Evolutionary conservation across 2,113 vertebrate species (phyloP).

Genomic region (Tupaia chinensis): DNA sequence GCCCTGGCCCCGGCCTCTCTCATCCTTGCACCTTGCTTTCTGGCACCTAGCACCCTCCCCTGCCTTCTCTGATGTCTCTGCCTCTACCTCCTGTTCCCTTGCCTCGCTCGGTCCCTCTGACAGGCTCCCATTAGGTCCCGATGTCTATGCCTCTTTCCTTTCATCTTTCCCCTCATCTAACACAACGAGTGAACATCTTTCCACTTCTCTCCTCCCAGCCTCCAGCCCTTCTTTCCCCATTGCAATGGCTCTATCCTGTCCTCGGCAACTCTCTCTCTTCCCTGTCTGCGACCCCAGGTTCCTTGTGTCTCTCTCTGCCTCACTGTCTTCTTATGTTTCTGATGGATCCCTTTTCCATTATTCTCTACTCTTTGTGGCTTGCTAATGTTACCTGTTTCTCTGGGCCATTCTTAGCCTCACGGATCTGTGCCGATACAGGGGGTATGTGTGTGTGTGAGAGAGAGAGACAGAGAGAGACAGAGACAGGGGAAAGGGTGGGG

Average conservation of each 20-base stretch:
- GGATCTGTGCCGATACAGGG: neutral
- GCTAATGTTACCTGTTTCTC: slow-evolving; percentile 27
- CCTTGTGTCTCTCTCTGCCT: neutral
- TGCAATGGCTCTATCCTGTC: neutral
- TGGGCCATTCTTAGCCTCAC: neutral
- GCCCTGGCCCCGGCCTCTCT: too few relatives aligned
- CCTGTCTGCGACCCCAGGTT: neutral
- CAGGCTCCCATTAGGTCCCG: neutral
- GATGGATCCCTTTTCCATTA: neutral
- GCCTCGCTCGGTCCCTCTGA: neutral
- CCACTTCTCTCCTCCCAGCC: too few relatives aligned
- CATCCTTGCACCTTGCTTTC: neutral
- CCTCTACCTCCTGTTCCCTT: neutral
- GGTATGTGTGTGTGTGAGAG: neutral
- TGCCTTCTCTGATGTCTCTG: neutral
- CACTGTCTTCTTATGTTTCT: neutral
- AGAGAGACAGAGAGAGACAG: neutral
- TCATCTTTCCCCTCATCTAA: neutral
- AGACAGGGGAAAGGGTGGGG: too few relatives aligned
- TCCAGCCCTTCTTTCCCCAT: neutral
- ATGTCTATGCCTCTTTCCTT: neutral
- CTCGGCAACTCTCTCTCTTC: too few relatives aligned
- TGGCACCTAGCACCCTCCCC: neutral
- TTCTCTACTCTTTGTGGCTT: neutral
- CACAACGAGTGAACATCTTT: neutral